These are phyloP conservation scores for Hippocampus guttulatus DNA, from an alignment of 2,113 vertebrate genomes.

Conservation along the genomic window DNA sequence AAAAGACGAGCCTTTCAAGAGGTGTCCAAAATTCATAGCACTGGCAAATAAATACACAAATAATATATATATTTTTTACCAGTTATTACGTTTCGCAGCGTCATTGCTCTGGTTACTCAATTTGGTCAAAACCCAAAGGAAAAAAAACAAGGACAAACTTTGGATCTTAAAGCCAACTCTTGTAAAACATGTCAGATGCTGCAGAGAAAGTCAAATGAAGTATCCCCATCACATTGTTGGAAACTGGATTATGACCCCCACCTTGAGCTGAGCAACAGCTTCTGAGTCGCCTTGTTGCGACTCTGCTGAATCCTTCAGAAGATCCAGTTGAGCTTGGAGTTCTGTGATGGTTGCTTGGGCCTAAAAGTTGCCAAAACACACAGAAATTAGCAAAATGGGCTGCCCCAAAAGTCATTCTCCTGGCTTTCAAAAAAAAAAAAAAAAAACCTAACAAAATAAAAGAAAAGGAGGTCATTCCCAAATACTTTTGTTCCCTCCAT, in stretches of 20 bases:
- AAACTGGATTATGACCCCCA: constrained; percentile 38
- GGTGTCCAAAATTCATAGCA: too few species aligned
- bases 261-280: constrained; percentile 80
- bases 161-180: not conserved
- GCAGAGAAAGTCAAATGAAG: not conserved
- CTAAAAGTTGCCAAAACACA: constrained; percentile 52
- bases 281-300: constrained; percentile 62
- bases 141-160: not conserved
- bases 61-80: too few species aligned
- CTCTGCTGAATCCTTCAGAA: constrained; percentile 69
- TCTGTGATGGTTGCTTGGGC: constrained; percentile 72
- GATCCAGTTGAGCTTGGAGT: constrained; percentile 83
- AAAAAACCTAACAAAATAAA: not conserved
- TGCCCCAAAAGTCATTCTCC: not conserved
- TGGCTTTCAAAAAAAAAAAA: not conserved
- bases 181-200: not conserved
- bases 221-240: not conserved
- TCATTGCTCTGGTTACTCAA: too few species aligned
- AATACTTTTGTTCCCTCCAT: too few species aligned
- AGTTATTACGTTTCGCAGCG: too few species aligned
- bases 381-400: not conserved
- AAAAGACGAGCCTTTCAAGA: too few species aligned
- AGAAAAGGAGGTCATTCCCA: too few species aligned
- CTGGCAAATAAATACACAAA: too few species aligned
- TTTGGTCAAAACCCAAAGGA: too few species aligned